These are phyloP conservation scores for Engystomops pustulosus DNA, from an alignment of 2,113 vertebrate species.

Conservation along the genomic window DNA sequence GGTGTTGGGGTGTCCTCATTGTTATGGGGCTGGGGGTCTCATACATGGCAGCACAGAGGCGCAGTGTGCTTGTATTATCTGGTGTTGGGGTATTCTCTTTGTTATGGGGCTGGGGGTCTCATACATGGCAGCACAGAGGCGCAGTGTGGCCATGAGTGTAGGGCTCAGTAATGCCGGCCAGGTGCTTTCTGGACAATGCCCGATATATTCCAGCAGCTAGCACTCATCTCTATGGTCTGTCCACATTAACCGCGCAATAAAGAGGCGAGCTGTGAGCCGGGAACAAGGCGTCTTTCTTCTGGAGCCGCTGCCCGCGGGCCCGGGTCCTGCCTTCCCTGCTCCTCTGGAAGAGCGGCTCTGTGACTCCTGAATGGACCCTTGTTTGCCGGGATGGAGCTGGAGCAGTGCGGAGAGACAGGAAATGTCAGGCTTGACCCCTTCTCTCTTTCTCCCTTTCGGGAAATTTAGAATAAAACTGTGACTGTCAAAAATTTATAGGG, in stretches of 20 bases:
- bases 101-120: neutral
- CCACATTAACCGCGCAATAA: slow-evolving; percentile 42
- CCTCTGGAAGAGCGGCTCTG: slow-evolving; percentile 25
- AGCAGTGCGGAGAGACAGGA: slow-evolving; percentile 35
- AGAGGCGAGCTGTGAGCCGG: slow-evolving; percentile 41
- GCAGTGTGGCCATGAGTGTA: slow-evolving; percentile 8
- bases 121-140: neutral
- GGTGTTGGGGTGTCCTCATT: no score
- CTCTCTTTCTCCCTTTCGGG: slow-evolving; percentile 44
- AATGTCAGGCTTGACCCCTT: slow-evolving; percentile 45
- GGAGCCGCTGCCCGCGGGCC: slow-evolving; percentile 38
- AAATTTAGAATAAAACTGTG: slow-evolving; percentile 5
- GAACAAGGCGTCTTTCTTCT: slow-evolving; percentile 54
- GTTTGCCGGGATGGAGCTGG: slow-evolving; percentile 29
- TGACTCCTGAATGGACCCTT: slow-evolving; percentile 50
- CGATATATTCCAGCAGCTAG: slow-evolving; percentile 25
- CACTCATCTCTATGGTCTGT: slow-evolving; percentile 28
- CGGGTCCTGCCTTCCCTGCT: slow-evolving; percentile 7
- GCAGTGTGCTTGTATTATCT: neutral
- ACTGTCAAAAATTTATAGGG: slow-evolving; percentile 32
- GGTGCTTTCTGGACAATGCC: slow-evolving; percentile 40
- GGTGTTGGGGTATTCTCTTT: neutral
- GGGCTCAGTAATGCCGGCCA: slow-evolving; percentile 6
- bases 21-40: no score
- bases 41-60: no score